phyloP scores from a whole-genome alignment of 2,888 invertebrate species.

The Celastrina argiolus region DNA sequence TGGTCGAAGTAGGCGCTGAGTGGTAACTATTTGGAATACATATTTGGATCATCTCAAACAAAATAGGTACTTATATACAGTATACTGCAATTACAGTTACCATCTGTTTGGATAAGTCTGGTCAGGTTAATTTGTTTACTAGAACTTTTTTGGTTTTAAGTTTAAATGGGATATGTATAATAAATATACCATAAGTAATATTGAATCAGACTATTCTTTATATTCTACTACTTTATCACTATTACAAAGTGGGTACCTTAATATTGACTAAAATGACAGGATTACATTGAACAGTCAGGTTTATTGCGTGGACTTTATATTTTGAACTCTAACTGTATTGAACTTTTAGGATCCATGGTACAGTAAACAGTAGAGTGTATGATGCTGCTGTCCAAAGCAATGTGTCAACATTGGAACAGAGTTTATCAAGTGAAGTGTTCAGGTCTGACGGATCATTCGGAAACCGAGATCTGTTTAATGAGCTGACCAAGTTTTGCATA shows the following conservation, averaged over 20 bases:
- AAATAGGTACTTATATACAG: too few species aligned
- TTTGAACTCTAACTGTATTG: background rate
- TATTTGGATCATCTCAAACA: background rate
- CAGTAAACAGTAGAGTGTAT: slow-evolving; percentile 42
- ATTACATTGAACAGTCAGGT: too few species aligned
- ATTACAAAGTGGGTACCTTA: too few species aligned
- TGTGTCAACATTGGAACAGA: slow-evolving; percentile 43
- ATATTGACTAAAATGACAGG: too few species aligned
- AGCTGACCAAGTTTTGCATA: slow-evolving; percentile 36
- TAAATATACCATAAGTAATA: too few species aligned
- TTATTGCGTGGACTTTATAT: background rate
- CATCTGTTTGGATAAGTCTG: too few species aligned
- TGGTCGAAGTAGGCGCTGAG: slow-evolving; percentile 60
- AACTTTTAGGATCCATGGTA: slow-evolving; percentile 57
- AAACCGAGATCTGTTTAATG: slow-evolving; percentile 33
- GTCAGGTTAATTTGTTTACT: too few species aligned
- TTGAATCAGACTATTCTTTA: too few species aligned
- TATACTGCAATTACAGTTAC: too few species aligned
- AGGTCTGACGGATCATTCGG: slow-evolving; percentile 37
- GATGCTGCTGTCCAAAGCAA: slow-evolving; percentile 47
- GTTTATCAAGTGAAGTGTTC: slow-evolving; percentile 37
- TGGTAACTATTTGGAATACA: slow-evolving; percentile 44
- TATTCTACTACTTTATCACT: too few species aligned
- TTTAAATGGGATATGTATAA: too few species aligned
- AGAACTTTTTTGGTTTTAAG: too few species aligned